These are phyloP conservation scores for Loxodonta africana DNA, from an alignment of 2,113 vertebrate genomes.

Conservation along the genomic window DNA sequence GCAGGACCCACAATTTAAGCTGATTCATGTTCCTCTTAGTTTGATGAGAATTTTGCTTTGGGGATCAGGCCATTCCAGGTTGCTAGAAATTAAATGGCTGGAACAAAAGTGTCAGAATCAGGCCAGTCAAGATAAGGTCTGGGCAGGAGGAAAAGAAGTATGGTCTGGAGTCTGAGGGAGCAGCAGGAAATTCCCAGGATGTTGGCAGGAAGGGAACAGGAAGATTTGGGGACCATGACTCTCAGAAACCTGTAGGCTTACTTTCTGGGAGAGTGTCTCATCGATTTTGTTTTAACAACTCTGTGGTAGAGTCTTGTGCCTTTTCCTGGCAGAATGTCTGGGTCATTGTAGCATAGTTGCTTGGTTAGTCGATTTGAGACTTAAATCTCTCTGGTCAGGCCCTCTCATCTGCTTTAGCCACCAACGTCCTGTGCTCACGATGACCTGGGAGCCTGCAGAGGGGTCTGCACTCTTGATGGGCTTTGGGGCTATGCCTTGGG, in stretches of 20 bases:
- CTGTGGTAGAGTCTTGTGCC: background rate
- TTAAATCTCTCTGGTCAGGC: no score
- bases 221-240: background rate
- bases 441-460: background rate
- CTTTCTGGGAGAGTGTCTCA: background rate
- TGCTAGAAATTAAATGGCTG: background rate
- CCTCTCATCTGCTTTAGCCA: background rate
- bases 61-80: background rate
- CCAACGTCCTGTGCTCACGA: background rate
- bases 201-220: background rate
- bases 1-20: background rate
- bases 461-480: background rate
- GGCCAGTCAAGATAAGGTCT: background rate
- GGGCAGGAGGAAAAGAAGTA: background rate
- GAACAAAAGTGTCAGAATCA: background rate
- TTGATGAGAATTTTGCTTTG: background rate
- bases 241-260: background rate
- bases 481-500: background rate
- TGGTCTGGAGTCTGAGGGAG: background rate
- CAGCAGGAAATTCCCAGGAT: background rate
- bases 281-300: background rate
- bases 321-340: background rate
- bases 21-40: background rate
- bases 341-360: background rate
- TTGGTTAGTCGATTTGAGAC: no score